A percentile compares a stretch with the other conserved stretches of the same genome.
phyloP scores from a whole-genome alignment of 2,888 invertebrate genomes.

The Heteromyza rotundicornis region DNA sequence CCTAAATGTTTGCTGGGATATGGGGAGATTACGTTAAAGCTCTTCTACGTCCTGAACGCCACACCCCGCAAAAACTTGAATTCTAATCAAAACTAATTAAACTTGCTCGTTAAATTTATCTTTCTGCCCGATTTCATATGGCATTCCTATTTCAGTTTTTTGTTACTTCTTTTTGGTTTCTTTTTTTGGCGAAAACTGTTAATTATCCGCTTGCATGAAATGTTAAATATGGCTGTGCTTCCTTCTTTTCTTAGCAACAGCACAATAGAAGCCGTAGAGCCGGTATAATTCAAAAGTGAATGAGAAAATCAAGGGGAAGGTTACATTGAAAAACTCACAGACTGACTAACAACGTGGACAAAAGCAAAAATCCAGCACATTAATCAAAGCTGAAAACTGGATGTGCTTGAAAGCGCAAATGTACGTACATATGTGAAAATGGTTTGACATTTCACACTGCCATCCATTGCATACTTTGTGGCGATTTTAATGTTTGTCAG shows the following conservation, averaged over 20 bases:
- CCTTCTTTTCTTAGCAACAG: no score
- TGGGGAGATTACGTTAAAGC: no score
- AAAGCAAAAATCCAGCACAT: neutral
- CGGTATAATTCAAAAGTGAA: no score
- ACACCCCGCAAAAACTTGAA: neutral
- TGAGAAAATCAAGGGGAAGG: no score
- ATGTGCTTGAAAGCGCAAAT: no score
- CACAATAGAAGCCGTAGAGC: neutral
- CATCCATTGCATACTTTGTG: no score
- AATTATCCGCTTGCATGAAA: conserved; percentile 13
- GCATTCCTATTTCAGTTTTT: neutral
- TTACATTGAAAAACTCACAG: no score
- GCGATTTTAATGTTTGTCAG: no score
- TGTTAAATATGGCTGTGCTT: neutral
- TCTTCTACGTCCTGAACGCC: neutral
- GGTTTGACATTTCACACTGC: no score
- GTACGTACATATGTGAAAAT: no score
- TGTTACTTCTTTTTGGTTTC: neutral
- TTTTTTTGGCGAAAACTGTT: conserved; percentile 1
- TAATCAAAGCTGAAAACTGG: neutral
- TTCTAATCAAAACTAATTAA: conserved; percentile 8
- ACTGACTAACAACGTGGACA: no score
- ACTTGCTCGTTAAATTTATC: conserved; percentile 5
- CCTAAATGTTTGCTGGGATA: no score
- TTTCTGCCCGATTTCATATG: neutral